A percentile compares a stretch with the other conserved stretches of the same genome.
These are phyloP conservation scores for Tachina fera DNA, from an alignment of 2,888 invertebrate species.

Conservation along the genomic window DNA sequence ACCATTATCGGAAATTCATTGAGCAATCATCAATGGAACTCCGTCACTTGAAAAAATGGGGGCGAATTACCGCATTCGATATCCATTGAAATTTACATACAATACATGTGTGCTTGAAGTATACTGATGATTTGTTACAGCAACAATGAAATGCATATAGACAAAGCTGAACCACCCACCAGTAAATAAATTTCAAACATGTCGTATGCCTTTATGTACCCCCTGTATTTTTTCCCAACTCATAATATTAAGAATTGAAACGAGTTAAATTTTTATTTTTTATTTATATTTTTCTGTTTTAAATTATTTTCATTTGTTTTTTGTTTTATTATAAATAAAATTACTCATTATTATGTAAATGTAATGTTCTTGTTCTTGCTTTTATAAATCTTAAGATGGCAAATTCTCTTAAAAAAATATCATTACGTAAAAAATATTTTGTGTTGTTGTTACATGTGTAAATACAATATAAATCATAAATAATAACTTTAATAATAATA, in stretches of 20 bases:
- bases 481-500: slow-evolving; percentile 59
- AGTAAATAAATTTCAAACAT: too few species aligned
- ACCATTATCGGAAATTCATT: too few species aligned
- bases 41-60: too few species aligned
- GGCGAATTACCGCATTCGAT: too few species aligned
- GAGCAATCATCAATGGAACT: too few species aligned
- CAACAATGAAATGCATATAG: too few species aligned
- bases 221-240: too few species aligned
- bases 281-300: slow-evolving; percentile 46
- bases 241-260: neutral
- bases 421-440: slow-evolving; percentile 70
- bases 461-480: slow-evolving; percentile 68
- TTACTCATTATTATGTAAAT: slow-evolving; percentile 63
- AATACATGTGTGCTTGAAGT: too few species aligned
- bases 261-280: slow-evolving; percentile 1
- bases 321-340: slow-evolving; percentile 66
- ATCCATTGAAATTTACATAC: too few species aligned
- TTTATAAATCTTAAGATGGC: slow-evolving; percentile 70
- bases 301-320: slow-evolving; percentile 70
- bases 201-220: too few species aligned
- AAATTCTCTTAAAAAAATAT: slow-evolving; percentile 69
- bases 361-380: slow-evolving; percentile 52
- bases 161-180: too few species aligned
- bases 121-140: too few species aligned
- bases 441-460: slow-evolving; percentile 68